Evolutionary conservation across 2,113 vertebrate species (phyloP).

Genomic region (Cariama cristata): DNA sequence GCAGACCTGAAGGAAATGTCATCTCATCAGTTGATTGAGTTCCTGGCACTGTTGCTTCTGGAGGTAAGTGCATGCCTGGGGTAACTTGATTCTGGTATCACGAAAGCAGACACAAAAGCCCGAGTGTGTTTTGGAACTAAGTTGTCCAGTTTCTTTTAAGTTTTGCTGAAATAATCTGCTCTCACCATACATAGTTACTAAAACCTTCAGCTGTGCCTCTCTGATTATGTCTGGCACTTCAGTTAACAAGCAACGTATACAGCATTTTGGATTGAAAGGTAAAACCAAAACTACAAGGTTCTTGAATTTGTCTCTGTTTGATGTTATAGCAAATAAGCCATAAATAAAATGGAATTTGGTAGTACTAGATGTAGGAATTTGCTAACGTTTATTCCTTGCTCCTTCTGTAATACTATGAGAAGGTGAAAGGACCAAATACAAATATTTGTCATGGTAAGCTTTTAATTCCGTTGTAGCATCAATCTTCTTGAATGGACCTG

Average conservation of each 20-base stretch:
- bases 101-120: not conserved
- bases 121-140: not conserved
- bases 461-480: not conserved
- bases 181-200: not conserved
- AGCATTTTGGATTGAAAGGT: not conserved
- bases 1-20: slow-evolving; percentile 87
- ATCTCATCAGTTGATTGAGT: slow-evolving; percentile 91
- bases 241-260: rapidly evolving
- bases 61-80: slow-evolving; percentile 76
- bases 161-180: not conserved
- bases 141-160: not conserved
- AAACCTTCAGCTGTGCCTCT: not conserved
- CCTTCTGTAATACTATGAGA: not conserved
- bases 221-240: not conserved
- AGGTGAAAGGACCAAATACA: not conserved
- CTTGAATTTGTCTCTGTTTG: not conserved
- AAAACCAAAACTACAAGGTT: not conserved
- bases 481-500: not conserved
- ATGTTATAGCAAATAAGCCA: not conserved
- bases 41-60: slow-evolving; percentile 87
- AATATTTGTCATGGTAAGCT: not conserved
- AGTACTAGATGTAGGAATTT: not conserved
- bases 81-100: not conserved
- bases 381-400: not conserved
- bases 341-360: not conserved